phyloP scores from a whole-genome alignment of 2,888 invertebrate genomes.

The Pecten maximus region DNA sequence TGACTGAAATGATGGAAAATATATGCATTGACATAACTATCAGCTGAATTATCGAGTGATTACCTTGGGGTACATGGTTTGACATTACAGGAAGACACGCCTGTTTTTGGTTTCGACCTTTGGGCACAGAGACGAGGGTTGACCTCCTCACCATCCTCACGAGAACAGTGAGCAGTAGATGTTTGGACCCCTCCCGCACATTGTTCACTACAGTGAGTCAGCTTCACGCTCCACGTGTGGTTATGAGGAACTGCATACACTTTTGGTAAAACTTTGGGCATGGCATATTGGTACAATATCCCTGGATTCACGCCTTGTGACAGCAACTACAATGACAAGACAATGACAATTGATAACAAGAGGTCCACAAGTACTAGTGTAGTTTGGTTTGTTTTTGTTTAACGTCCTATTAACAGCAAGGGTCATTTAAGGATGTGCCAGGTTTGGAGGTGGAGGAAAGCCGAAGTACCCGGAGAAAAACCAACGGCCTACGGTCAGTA shows the following conservation, averaged over 20 bases:
- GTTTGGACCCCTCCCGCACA: slow-evolving; percentile 90
- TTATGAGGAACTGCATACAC: slow-evolving; percentile 41
- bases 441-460: no score
- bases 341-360: no score
- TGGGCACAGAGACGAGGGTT: slow-evolving; percentile 88
- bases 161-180: slow-evolving; percentile 69
- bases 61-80: slow-evolving; percentile 89
- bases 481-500: no score
- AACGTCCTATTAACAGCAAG: no score
- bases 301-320: slow-evolving; percentile 69
- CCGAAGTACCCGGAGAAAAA: no score
- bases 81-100: slow-evolving; percentile 86
- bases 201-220: slow-evolving; percentile 89
- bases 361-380: no score
- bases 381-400: no score
- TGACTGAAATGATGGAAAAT: no score
- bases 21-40: no score
- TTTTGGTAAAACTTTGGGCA: slow-evolving; percentile 57
- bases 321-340: slow-evolving; percentile 63
- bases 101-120: slow-evolving; percentile 86
- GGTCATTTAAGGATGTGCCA: no score
- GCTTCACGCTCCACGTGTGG: slow-evolving; percentile 46
- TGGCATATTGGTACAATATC: slow-evolving; percentile 67
- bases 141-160: slow-evolving; percentile 67
- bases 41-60: not conserved